These are phyloP conservation scores for Pelodiscus sinensis DNA, from an alignment of 2,113 vertebrate species.

Conservation along the genomic window DNA sequence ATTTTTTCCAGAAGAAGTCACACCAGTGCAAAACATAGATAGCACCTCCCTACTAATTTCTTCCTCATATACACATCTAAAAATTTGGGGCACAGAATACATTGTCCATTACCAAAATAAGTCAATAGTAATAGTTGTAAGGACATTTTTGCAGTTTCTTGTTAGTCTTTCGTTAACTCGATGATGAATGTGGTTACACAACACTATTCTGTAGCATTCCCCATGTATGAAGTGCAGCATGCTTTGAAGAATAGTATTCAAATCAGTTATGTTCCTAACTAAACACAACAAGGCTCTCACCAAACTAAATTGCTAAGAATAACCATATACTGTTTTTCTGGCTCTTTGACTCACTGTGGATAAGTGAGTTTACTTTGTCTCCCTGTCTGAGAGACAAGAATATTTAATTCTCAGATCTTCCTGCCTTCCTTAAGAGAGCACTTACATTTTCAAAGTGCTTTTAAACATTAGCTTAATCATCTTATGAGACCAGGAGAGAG, in stretches of 20 bases:
- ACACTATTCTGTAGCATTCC: not conserved
- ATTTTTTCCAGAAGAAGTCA: not conserved
- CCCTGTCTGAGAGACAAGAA: not conserved
- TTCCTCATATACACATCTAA: not conserved
- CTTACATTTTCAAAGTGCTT: not conserved
- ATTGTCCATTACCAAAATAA: not conserved
- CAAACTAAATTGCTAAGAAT: not conserved
- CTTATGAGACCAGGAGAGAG: not conserved
- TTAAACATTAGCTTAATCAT: too few species aligned
- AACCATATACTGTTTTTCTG: not conserved
- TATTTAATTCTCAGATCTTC: not conserved
- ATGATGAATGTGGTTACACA: rapidly evolving
- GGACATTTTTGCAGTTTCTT: not conserved
- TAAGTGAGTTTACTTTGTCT: not conserved
- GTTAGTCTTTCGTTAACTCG: not conserved
- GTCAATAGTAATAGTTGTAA: not conserved
- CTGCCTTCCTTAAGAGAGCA: not conserved
- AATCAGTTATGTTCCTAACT: not conserved
- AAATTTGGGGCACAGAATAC: not conserved
- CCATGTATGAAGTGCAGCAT: not conserved
- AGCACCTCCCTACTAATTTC: not conserved
- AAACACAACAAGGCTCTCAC: not conserved
- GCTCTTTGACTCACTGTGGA: not conserved
- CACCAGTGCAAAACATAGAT: not conserved
- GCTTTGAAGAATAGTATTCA: not conserved